These are phyloP conservation scores for Lasioglossum zephyrum DNA, from an alignment of 2,888 invertebrate species.

Conservation along the genomic window DNA sequence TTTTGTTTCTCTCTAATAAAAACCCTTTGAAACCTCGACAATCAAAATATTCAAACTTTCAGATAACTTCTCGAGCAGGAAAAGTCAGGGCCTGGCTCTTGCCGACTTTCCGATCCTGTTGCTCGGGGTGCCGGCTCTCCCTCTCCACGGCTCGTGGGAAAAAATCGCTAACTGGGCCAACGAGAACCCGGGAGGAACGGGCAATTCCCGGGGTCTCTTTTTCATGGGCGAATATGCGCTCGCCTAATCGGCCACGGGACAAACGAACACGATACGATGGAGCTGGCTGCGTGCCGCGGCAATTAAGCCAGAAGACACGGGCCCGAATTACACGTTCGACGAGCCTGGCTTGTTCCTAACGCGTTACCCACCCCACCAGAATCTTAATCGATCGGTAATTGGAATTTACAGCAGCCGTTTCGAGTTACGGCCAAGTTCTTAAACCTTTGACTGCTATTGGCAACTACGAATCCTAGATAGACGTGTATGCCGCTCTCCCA, in stretches of 20 bases:
- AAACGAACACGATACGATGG: not conserved
- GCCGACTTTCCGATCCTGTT: conserved; percentile 38
- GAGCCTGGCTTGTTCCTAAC: conserved; percentile 3
- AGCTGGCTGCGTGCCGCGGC: conserved; percentile 11
- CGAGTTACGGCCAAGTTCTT: conserved; percentile 3
- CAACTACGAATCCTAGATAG: not conserved
- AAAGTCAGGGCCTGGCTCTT: no score
- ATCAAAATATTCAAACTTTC: no score
- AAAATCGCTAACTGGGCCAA: conserved; percentile 38
- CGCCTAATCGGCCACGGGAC: conserved; percentile 38
- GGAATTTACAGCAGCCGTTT: conserved; percentile 17
- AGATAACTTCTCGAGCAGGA: no score
- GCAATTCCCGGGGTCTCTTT: conserved; percentile 34
- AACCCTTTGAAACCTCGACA: no score
- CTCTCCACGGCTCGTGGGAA: conserved; percentile 21
- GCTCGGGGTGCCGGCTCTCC: not conserved
- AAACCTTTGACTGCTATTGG: not conserved
- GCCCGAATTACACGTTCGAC: conserved; percentile 19
- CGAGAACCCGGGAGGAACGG: conserved; percentile 15
- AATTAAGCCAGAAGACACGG: conserved; percentile 20
- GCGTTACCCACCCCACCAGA: not conserved
- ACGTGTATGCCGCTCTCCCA: not conserved
- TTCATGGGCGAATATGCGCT: conserved; percentile 36
- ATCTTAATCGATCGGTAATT: conserved; percentile 12
- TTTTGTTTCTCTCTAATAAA: not conserved